These are phyloP conservation scores for Lonchura striata DNA, from an alignment of 2,113 vertebrate genomes.

Conservation along the genomic window DNA sequence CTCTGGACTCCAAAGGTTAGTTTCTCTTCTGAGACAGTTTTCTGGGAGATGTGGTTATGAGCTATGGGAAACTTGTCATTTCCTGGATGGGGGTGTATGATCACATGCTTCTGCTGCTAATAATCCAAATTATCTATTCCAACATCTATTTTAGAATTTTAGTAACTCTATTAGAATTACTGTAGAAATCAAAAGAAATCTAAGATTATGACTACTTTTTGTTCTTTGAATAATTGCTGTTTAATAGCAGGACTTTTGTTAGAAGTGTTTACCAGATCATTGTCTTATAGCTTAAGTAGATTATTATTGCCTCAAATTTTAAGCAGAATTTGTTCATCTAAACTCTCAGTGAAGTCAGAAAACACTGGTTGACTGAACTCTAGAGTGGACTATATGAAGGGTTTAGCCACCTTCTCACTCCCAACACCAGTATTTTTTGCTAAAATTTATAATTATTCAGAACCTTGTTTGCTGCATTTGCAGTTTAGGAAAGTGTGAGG, in stretches of 20 bases:
- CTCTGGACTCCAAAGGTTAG: not conserved
- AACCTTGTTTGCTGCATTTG: not conserved
- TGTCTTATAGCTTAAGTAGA: not conserved
- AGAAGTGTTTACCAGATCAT: not conserved
- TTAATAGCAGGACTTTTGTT: not conserved
- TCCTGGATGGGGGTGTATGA: not conserved
- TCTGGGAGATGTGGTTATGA: not conserved
- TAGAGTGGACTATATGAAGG: not conserved
- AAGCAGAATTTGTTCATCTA: not conserved
- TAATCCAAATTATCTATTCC: not conserved
- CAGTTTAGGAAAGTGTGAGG: not conserved
- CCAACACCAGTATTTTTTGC: rapidly evolving
- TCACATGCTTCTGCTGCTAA: not conserved
- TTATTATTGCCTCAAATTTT: not conserved
- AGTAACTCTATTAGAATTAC: not conserved
- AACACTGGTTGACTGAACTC: not conserved
- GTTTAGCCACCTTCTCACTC: not conserved
- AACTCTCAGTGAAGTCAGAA: not conserved
- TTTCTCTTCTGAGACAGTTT: not conserved
- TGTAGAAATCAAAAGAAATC: not conserved
- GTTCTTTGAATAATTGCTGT: not conserved
- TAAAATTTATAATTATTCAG: not conserved
- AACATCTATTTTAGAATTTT: not conserved
- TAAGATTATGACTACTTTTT: not conserved
- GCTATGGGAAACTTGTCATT: not conserved